Base-by-base conservation (phyloP, 2,888 invertebrate genomes). In the Unio pictorum region DNA sequence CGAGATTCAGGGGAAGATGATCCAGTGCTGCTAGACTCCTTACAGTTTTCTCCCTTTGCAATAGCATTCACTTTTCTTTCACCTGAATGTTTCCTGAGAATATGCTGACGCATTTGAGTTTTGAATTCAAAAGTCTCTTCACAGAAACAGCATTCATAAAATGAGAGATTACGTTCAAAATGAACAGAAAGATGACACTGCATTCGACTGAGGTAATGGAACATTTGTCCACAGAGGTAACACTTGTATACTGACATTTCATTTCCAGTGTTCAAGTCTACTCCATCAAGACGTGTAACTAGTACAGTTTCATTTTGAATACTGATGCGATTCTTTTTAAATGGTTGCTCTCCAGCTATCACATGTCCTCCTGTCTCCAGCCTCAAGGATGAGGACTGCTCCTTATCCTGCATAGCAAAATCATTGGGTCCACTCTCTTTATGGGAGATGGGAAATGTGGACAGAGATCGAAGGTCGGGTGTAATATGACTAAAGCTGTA, bases 111-210 rank as follows among this genome's bases (percentile, higher is more conserved):
- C 72, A 89, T 82, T 69, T 86, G 84, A 20, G 78, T 76, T 67
- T 85, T 84, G 64, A 84, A 84, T 69, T 83, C 80, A 77, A 89
- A 89, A 67, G 84, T 76, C 26, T 83, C 83, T 59, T 85, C 83
- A 79, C 89, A 89, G 61, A 84, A 72, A 26, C 81, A 78, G 75
- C 89, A 89, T 66, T 86, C 82, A 74, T 82, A 88, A 23, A 81
- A 81, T 26, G 80, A 80, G 61, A 85, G 66, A 56, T 85, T 84
- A 11, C 76, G 76, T 67, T 87, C 85, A 74, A 85, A 86, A 76
- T 90, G 90, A 60, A 84, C 74, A 2, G 88, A 85, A 55, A 90
- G 79, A 79, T 90, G 90, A 76, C 79, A 81, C 76, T 87, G 87
- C 63, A 88, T 75, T 61, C 84, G 82, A 55, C 84, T 80, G 64